Conservation (phyloP, 2,113 vertebrate species). For the Brienomyrus longianalis region DNA sequence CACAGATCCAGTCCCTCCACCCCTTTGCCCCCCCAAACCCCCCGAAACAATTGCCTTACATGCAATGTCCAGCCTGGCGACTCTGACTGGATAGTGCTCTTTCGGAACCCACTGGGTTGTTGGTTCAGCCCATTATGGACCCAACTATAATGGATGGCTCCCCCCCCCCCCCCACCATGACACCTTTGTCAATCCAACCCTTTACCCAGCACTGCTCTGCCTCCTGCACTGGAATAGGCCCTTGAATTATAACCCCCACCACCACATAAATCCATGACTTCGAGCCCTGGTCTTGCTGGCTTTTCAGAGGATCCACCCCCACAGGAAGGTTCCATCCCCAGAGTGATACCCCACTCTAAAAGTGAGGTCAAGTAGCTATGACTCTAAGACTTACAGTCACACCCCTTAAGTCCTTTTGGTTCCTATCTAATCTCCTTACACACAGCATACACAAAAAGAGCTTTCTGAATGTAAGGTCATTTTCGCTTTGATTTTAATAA, state of each 20-base stretch:
- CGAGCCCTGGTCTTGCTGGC: background rate
- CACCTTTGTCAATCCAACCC: background rate
- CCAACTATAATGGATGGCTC: background rate
- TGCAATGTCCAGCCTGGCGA: constrained; percentile 8
- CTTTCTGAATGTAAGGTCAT: background rate
- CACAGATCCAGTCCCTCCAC: background rate
- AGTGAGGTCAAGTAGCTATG: background rate
- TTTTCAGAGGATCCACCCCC: background rate
- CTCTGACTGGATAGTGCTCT: background rate
- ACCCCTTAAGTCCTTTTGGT: background rate
- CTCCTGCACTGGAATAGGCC: background rate
- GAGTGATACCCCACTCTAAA: background rate
- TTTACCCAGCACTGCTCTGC: background rate
- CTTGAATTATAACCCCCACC: background rate
- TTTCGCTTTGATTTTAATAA: background rate
- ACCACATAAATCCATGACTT: background rate
- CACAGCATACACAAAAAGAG: background rate
- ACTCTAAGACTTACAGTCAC: background rate
- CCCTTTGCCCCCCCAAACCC: background rate
- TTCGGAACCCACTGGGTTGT: background rate
- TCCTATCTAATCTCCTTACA: background rate
- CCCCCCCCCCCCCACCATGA: background rate
- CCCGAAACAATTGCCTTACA: constrained; percentile 40
- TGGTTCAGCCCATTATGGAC: background rate
- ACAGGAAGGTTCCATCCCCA: background rate